Conservation (phyloP, 2,888 invertebrate species). For the Diaprepes abbreviatus region DNA sequence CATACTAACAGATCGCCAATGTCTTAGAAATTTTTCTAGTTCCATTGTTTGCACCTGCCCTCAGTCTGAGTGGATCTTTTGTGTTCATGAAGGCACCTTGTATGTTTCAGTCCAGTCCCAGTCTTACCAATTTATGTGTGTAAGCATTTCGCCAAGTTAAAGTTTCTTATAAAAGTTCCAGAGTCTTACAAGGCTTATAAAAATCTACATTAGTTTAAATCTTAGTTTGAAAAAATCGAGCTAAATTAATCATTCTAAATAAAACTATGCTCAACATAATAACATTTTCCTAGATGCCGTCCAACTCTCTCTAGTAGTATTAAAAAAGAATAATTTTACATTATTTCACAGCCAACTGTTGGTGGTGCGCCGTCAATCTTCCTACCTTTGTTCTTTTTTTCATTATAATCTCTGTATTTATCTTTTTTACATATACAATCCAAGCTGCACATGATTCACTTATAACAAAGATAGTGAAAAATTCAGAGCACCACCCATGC, state of each 20-base stretch:
- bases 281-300: conserved; percentile 66
- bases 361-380: conserved; percentile 62
- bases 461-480: conserved; percentile 35
- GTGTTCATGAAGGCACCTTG: conserved; percentile 65
- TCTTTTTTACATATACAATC: conserved; percentile 17
- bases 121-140: conserved; percentile 66
- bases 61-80: conserved; percentile 61
- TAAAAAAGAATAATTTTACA: conserved; percentile 62
- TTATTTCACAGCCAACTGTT: conserved; percentile 69
- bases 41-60: conserved; percentile 63
- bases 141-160: conserved; percentile 66
- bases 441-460: conserved; percentile 7
- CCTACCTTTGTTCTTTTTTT: conserved; percentile 26
- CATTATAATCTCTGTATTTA: conserved; percentile 9
- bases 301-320: conserved; percentile 63
- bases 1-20: conserved; percentile 37
- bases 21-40: conserved; percentile 45
- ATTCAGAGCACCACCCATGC: conserved; percentile 49
- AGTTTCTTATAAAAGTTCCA: conserved; percentile 53
- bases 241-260: conserved; percentile 52
- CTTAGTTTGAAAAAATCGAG: conserved; percentile 56
- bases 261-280: conserved; percentile 63
- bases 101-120: conserved; percentile 66
- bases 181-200: conserved; percentile 63
- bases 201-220: conserved; percentile 65